phyloP scores from a whole-genome alignment of 2,797 vertebrate species.

The Merluccius polli region DNA sequence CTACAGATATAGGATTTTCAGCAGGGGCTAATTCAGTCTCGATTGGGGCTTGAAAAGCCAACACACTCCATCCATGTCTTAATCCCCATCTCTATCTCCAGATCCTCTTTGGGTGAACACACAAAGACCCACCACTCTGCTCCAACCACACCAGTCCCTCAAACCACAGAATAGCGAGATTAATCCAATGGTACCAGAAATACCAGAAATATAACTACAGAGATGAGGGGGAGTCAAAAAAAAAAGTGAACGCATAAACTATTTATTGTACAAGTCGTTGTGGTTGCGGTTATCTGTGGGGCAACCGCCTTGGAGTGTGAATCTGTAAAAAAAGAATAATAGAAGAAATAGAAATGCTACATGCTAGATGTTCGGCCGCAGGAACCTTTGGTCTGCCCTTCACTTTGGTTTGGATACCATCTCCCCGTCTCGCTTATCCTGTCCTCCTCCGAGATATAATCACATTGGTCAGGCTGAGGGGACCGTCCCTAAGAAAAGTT shows the following conservation, averaged over 20 bases:
- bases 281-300: background rate
- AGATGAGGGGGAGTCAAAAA: background rate
- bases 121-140: background rate
- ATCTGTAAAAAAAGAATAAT: background rate
- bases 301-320: background rate
- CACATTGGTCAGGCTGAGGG: background rate
- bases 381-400: background rate
- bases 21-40: conserved; percentile 1
- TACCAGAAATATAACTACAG: background rate
- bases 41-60: conserved; percentile 3
- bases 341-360: background rate
- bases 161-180: background rate
- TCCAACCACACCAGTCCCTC: background rate
- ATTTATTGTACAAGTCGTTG: background rate
- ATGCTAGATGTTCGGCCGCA: background rate
- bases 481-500: background rate
- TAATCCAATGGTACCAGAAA: background rate
- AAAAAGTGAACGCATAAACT: background rate
- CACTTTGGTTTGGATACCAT: background rate
- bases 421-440: background rate
- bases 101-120: background rate
- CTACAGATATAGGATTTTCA: background rate
- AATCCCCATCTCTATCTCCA: background rate
- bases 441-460: background rate
- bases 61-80: background rate